Evolutionary conservation across 2,888 invertebrate genomes (phyloP).

Genomic region (Willowsia nigromaculata): DNA sequence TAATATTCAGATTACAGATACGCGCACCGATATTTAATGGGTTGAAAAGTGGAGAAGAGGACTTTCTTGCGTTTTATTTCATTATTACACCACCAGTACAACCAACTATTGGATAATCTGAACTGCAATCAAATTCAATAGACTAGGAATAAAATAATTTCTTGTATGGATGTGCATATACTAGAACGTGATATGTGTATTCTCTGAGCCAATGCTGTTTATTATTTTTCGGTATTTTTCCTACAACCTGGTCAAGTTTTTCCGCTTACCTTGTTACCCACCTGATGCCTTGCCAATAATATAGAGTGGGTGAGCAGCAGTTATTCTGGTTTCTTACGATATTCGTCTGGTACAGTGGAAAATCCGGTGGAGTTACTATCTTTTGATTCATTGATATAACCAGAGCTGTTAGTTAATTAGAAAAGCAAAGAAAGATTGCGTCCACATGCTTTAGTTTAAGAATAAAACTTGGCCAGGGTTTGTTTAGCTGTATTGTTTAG

Average conservation of each 20-base stretch:
- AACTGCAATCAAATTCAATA: constrained; percentile 60
- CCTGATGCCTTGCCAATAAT: constrained; percentile 51
- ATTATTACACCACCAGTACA: constrained; percentile 25
- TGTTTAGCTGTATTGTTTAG: constrained; percentile 16
- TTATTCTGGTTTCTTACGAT: constrained; percentile 30
- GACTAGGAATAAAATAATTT: neutral
- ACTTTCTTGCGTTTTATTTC: constrained; percentile 38
- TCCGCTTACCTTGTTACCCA: constrained; percentile 50
- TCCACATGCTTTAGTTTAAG: neutral
- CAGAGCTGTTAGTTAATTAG: constrained; percentile 42
- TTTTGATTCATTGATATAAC: constrained; percentile 35
- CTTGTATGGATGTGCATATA: neutral
- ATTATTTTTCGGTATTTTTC: constrained; percentile 45
- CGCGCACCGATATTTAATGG: neutral
- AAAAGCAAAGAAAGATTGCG: constrained; percentile 20
- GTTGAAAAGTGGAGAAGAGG: constrained; percentile 31
- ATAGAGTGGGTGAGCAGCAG: constrained; percentile 36
- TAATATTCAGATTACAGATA: neutral
- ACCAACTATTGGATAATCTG: constrained; percentile 55
- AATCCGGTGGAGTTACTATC: neutral
- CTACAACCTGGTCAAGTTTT: constrained; percentile 25
- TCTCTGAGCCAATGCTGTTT: neutral
- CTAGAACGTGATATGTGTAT: neutral
- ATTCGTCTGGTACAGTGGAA: constrained; percentile 12
- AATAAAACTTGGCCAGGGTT: neutral